Evolutionary conservation across 1,140 invertebrate genomes (phyloP), one percentile per base, ranked within the genome.

Genomic region (Tachypleus tridentatus): DNA sequence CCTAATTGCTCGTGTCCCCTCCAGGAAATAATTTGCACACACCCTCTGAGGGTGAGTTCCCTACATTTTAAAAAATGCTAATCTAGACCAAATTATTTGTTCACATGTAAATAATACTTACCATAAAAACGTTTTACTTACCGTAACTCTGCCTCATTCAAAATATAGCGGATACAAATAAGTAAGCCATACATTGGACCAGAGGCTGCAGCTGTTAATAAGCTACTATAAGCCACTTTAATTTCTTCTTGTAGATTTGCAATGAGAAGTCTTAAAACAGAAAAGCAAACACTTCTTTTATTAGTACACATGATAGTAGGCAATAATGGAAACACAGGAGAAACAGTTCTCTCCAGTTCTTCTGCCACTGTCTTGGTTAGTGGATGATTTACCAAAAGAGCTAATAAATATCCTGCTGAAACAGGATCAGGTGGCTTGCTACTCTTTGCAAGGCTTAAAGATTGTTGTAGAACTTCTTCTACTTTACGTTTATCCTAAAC

Each of bases 131-230:
- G 29, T 29, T 29, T 29, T 29, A 29, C 29, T 80, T 76, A 86
- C 81, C 74, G 75, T 3, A 85, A 77, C 64, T 85, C 69, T 2
- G 86, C 70, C 10, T 79, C 79, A n/a, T 74, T 72, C 6, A 92
- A 64, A 4, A 89, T 70, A 70, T 82, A 83, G 69, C 83, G 77
- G 4, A 91, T 82, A 69, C 87, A 87, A 65, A 85, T 85, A 57
- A 95, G 72, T 56, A 84, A 75, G 3, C 90, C 89, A 77, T 92
- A 90, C 71, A 93, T 77, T 0, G 89, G 89, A 72, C 84, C 82
- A 70, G 80, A 80, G 3, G 81, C 81, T 8, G 86, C 83, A 4
- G 85, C 87, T 56, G 75, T 70, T 6, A 86, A 76, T 60, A 91
- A 77, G 74, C 82, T 84, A 49, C 73, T 64, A 64, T 78, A 74